Evolutionary conservation across 2,888 invertebrate genomes (phyloP), one percentile per base, ranked within the genome.

Genomic region (Phalangium opilio): DNA sequence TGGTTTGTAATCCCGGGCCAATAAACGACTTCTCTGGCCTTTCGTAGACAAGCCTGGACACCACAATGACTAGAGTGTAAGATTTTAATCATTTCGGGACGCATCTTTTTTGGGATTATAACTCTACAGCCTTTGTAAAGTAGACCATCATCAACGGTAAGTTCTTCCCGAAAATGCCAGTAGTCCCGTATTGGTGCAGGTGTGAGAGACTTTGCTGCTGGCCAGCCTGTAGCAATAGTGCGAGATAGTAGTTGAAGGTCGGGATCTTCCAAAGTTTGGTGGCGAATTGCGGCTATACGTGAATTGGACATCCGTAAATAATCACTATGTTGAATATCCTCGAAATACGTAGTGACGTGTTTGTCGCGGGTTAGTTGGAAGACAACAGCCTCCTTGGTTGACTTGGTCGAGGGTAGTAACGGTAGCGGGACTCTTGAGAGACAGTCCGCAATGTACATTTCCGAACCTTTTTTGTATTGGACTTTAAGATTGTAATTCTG

Each of bases 91-190:
- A n/a, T n/a, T n/a, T n/a, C n/a, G n/a, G n/a, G n/a, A n/a, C n/a
- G n/a, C n/a, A n/a, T n/a, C n/a, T n/a, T n/a, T n/a, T n/a, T n/a
- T n/a, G n/a, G n/a, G n/a, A n/a, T n/a, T n/a, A n/a, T n/a, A n/a
- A n/a, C n/a, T n/a, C n/a, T n/a, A n/a, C n/a, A n/a, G n/a, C 46
- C 42, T 35, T 39, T 34, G 35, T 42, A 46, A 14, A 46, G 12
- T 18, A 42, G 33, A 14, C 41, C 34, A 3, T 42, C 40, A 8
- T 21, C 21, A 18, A 14, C n/a, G 5, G 34, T 15, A 20, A 40
- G 33, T 17, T 45, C 41, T 19, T 45, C 33, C 18, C 36, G 32
- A 20, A 15, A 41, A 18, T 42, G 33, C 35, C 21, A 42, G 21
- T 46, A 36, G 18, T 11, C 36, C 35, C 33, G 36, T 27, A 27